Base-by-base conservation (phyloP, 2,113 vertebrate species). In the Pimephales promelas region DNA sequence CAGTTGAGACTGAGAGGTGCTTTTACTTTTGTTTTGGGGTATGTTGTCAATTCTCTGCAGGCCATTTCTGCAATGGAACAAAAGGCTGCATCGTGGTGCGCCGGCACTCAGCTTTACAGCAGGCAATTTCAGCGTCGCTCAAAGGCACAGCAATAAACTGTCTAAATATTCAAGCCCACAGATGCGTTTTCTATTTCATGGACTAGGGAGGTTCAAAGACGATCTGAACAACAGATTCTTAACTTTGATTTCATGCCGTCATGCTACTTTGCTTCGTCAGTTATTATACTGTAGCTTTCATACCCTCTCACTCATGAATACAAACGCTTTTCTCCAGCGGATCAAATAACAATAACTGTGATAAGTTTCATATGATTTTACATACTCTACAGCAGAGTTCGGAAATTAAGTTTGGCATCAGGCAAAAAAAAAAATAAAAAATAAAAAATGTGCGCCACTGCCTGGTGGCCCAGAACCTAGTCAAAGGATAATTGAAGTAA, bases 161-260 rank as follows among this genome's bases (percentile, higher is more conserved):
- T 81, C 78, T 76, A 71, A 85, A 76, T 70, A 76, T 82, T 82
- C 72, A 36, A 47, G 36, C 62, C 40, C 45, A 45, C 61, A 78
- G 36, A 82, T 68, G 72, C n/a, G 31, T 75, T 59, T 34, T 43
- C 56, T 61, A 52, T 56, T 40, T 77, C 61, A 56, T 70, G 47
- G 16, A 54, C 47, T 70, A 49, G 14, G 52, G 61, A 84, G 59
- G 24, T 57, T 62, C 40, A 61, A 49, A 49, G 81, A 34, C 36
- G 54, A 83, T 56, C 43, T 31, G 8, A 79, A 79, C 43, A 66
- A 64, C 24, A 22, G 24, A 78, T 78, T 79, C 20, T 59, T 14
- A 66, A 43, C 77, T 79, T 66, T 79, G 59, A 79, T 79, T 79
- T 79, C 47, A 16, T 79, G 43, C 77, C 3, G 59, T 79, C 59